Percentiles rank a stretch among this genome's conserved stretches.
Evolutionary conservation across 2,888 invertebrate genomes (phyloP).

Genomic region (Aleiodes testaceus): DNA sequence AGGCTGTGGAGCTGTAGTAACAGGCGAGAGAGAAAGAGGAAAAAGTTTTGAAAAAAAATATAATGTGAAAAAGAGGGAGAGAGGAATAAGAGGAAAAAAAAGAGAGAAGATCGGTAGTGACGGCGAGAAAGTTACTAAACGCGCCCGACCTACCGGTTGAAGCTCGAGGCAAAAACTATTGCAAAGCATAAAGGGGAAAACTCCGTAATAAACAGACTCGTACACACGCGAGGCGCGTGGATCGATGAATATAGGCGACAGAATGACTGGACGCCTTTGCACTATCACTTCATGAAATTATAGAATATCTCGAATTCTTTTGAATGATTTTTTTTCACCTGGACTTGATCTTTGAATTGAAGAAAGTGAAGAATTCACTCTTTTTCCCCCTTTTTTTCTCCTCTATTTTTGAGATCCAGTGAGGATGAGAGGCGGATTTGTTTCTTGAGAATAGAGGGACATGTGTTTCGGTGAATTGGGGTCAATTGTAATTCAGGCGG

Average conservation of each 20-base stretch:
- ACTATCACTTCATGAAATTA: constrained; percentile 29
- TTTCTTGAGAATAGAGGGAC: too few relatives aligned
- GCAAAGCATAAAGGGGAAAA: constrained; percentile 22
- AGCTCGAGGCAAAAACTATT: constrained; percentile 42
- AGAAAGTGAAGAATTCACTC: too few relatives aligned
- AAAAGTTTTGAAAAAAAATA: constrained; percentile 14
- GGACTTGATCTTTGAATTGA: neutral
- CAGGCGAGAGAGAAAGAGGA: constrained; percentile 20
- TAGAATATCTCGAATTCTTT: constrained; percentile 3
- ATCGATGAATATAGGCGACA: constrained; percentile 54
- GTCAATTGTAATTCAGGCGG: too few relatives aligned
- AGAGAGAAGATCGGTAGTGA: constrained; percentile 38
- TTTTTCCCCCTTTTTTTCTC: too few relatives aligned
- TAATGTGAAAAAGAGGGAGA: constrained; percentile 32
- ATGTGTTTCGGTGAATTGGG: too few relatives aligned
- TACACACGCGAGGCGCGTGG: constrained; percentile 28
- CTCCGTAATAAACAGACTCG: constrained; percentile 35
- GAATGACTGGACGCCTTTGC: constrained; percentile 45
- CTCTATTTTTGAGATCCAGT: too few relatives aligned
- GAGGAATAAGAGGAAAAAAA: constrained; percentile 42
- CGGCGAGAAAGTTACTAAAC: constrained; percentile 54
- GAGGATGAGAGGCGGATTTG: too few relatives aligned
- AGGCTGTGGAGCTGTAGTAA: neutral
- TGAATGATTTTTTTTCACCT: neutral
- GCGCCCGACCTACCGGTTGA: constrained; percentile 27